Evolutionary conservation across 2,888 invertebrate species (phyloP).

Genomic region (Smittia aterrima): DNA sequence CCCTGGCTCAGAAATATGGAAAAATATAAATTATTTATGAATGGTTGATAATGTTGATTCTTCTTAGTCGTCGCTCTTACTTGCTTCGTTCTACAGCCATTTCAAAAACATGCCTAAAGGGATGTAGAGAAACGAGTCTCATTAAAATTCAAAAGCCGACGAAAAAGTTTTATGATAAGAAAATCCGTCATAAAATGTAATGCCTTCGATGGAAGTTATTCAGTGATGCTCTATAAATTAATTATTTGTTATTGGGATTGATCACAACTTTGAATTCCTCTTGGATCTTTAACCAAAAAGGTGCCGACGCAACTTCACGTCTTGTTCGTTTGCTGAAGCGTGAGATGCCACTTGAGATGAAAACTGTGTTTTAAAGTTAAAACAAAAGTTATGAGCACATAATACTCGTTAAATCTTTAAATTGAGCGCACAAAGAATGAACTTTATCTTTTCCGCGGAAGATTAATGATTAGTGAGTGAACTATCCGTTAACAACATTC

Average conservation of each 20-base stretch:
- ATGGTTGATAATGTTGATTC: conserved; percentile 8
- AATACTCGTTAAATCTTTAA: not conserved
- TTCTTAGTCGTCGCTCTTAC: not conserved
- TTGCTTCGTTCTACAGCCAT: not conserved
- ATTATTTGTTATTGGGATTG: not conserved
- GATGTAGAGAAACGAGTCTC: conserved; percentile 1
- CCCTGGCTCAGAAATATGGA: not conserved
- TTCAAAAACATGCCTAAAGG: not conserved
- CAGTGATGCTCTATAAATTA: not conserved
- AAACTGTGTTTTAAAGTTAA: not conserved
- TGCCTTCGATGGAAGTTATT: not conserved
- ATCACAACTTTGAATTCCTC: not conserved
- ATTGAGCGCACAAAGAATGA: not conserved
- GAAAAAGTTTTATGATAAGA: not conserved
- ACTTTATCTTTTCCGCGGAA: not conserved
- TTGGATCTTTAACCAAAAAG: not conserved
- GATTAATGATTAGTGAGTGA: not conserved
- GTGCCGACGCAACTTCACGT: not conserved
- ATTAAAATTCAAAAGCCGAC: conserved; percentile 35
- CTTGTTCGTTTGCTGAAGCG: not conserved
- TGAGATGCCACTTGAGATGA: not conserved
- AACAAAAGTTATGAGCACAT: not conserved
- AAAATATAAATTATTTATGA: not conserved
- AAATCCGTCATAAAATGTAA: conserved; percentile 8
- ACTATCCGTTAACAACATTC: conserved; percentile 7